Evolutionary conservation across 2,113 vertebrate species (phyloP).

Genomic region (Labeo catla): DNA sequence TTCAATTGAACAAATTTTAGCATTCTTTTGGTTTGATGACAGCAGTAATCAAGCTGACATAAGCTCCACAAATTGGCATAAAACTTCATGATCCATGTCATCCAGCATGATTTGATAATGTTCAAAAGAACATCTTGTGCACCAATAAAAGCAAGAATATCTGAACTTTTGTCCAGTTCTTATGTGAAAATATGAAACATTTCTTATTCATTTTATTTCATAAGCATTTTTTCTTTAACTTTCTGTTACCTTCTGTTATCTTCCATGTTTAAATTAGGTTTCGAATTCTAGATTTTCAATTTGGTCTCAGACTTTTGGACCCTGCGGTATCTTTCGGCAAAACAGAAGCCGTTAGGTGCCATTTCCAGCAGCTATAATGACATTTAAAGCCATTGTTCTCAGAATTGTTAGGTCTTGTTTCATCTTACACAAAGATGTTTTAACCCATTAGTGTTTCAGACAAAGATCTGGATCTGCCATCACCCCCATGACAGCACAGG

Average conservation of each 20-base stretch:
- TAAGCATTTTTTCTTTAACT: neutral
- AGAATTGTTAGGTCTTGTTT: neutral
- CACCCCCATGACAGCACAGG: conserved; percentile 42
- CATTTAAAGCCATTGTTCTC: neutral
- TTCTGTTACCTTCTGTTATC: neutral
- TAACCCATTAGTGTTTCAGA: conserved; percentile 17
- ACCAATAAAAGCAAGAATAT: too few species aligned
- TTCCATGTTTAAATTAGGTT: neutral
- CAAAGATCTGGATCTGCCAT: conserved; percentile 49
- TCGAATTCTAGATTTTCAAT: neutral
- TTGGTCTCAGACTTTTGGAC: neutral
- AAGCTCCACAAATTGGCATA: too few species aligned
- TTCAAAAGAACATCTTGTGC: too few species aligned
- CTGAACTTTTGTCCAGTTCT: too few species aligned
- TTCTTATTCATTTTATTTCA: neutral
- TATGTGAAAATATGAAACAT: neutral
- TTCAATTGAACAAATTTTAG: too few species aligned
- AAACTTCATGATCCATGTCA: too few species aligned
- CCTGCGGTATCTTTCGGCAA: neutral
- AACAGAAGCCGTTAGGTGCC: neutral
- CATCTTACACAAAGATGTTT: neutral
- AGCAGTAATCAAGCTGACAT: too few species aligned
- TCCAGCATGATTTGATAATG: too few species aligned
- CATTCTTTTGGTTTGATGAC: too few species aligned
- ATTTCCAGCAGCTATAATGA: neutral